Evolutionary conservation across 2,888 invertebrate species (phyloP), one percentile per base, ranked within the genome.

Genomic region (Mesopsocus fuscifrons): DNA sequence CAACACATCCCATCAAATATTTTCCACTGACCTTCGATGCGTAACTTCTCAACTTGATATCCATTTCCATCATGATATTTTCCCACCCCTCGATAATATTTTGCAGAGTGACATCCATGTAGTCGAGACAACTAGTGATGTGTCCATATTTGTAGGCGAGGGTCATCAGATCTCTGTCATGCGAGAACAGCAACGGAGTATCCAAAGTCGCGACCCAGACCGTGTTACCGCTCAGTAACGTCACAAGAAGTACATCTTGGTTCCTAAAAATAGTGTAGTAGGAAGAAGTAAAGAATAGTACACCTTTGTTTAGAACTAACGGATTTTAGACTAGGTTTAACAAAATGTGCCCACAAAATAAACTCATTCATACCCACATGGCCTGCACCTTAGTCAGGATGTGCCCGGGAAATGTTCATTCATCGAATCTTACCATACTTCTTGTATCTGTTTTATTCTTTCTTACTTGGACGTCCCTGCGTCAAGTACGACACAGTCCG

Each of bases 21-120:
- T n/a, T n/a, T n/a, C n/a, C n/a, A n/a, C n/a, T n/a, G n/a, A 26
- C 26, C 46, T 73, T 74, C 46, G 79, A 75, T 9, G 88, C 89
- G 66, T 89, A 92, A 50, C 78, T 77, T 1, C 83, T 76, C 52
- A 95, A 70, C 63, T 94, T 94, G 40, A 82, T 78, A 57, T 94
- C 92, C 77, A 94, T 85, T 65, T 94, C 92, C 41, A 52, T 46
- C 34, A 94, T 66, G 53, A 92, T 87, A 49, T 84, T 88, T 58
- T 94, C 94, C 89, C 91, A 94, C 1, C 89, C 83, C 62, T 92
- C 92, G 31, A 72, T 77, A 49, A 89, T 78, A 5, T 80, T 77
- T 50, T 74, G 71, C 61, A 88, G 77, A 0, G 85, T 83, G 50
- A 76, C 75, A 43, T 76, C 75, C 23, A 87, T 57, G 50, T 69